phyloP scores from a whole-genome alignment of 2,888 invertebrate genomes.

The Stenoptilia bipunctidactyla region DNA sequence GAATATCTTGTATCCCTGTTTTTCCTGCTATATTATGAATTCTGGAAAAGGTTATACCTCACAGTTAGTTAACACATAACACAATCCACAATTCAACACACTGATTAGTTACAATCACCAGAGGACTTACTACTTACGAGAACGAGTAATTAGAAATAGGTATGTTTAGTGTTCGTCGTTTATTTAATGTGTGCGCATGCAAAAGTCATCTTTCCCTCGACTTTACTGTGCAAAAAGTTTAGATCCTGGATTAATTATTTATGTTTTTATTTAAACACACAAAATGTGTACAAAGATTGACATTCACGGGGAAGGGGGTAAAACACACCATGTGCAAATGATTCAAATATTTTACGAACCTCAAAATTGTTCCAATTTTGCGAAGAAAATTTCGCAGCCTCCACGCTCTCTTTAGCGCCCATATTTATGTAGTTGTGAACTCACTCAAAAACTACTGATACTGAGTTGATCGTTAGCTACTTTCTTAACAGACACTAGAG shows the following conservation, averaged over 20 bases:
- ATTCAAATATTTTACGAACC: conserved; percentile 74
- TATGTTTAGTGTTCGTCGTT: too few relatives aligned
- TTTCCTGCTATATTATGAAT: too few relatives aligned
- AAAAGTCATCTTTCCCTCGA: not conserved
- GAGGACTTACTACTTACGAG: too few relatives aligned
- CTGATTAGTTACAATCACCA: conserved; percentile 4
- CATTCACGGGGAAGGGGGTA: conserved; percentile 58
- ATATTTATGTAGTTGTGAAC: conserved; percentile 67
- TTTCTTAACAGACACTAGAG: conserved; percentile 61
- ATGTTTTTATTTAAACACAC: not conserved
- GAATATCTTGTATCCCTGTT: too few relatives aligned
- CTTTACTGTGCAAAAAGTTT: not conserved
- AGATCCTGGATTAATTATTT: not conserved
- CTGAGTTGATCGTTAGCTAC: conserved; percentile 58
- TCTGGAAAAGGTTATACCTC: too few relatives aligned
- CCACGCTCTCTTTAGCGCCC: conserved; percentile 88
- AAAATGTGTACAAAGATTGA: conserved; percentile 24
- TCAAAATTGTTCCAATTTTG: conserved; percentile 86
- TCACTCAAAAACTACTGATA: conserved; percentile 64
- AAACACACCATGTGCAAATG: conserved; percentile 69
- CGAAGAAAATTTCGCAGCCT: conserved; percentile 84
- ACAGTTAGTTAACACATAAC: too few relatives aligned
- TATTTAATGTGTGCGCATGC: conserved; percentile 5
- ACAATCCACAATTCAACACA: conserved; percentile 2
- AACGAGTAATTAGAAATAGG: too few relatives aligned